phyloP scores from a whole-genome alignment of 2,888 invertebrate species.

The Scaptodrosophila latifasciaeformis region DNA sequence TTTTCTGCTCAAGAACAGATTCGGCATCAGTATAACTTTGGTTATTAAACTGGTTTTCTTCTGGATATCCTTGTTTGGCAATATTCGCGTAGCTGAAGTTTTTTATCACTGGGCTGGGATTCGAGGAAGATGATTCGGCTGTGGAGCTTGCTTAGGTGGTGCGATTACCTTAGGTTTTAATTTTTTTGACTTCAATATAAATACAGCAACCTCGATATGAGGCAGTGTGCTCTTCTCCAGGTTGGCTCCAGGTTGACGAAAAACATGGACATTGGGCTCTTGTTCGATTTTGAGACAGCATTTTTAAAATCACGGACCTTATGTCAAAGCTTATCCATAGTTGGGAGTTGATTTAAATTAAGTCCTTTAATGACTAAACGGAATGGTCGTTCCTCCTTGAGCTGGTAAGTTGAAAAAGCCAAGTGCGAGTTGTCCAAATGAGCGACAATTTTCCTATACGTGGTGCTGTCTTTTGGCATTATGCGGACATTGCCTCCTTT shows the following conservation, averaged over 20 bases:
- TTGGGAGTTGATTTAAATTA: constrained; percentile 1
- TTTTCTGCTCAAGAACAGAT: too few species aligned
- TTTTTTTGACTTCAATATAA: not conserved
- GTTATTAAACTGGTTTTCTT: not conserved
- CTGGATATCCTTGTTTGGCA: not conserved
- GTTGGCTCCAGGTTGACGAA: constrained; percentile 23
- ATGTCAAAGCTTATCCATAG: constrained; percentile 1
- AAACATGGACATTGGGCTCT: constrained; percentile 22
- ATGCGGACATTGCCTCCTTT: constrained; percentile 3
- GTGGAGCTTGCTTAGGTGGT: not conserved
- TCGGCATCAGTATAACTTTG: not conserved
- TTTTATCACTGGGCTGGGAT: not conserved
- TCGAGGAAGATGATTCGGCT: not conserved
- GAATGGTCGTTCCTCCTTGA: not conserved
- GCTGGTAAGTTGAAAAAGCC: too few species aligned
- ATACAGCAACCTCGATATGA: not conserved
- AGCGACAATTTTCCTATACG: not conserved
- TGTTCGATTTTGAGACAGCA: constrained; percentile 7
- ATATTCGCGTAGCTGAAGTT: not conserved
- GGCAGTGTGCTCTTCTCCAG: not conserved
- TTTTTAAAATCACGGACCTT: constrained; percentile 16
- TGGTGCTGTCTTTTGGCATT: constrained; percentile 8
- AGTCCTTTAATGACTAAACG: constrained; percentile 10
- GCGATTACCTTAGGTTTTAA: not conserved
- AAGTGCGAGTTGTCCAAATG: too few species aligned